These are phyloP conservation scores for Hippocampus kuda DNA, from an alignment of 2,797 vertebrate genomes.

Conservation along the genomic window DNA sequence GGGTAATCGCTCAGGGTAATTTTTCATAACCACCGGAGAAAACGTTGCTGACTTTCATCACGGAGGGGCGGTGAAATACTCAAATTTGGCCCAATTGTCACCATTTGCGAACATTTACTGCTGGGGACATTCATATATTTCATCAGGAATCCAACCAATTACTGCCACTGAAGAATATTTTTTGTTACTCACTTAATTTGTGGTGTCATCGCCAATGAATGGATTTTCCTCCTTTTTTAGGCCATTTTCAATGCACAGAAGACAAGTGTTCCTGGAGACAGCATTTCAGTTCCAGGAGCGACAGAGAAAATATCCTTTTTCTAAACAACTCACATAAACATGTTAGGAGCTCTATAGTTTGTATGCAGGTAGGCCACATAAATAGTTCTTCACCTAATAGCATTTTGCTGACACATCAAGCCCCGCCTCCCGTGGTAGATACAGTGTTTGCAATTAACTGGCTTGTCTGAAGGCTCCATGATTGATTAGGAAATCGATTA, in stretches of 20 bases:
- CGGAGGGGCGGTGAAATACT: too few relatives aligned
- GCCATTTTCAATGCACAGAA: constrained; percentile 73
- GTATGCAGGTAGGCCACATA: not conserved
- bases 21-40: not conserved
- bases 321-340: not conserved
- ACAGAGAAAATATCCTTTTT: constrained; percentile 80
- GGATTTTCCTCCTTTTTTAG: constrained; percentile 34
- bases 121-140: too few relatives aligned
- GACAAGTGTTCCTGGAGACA: constrained; percentile 71
- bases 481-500: not conserved
- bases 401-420: not conserved
- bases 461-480: constrained; percentile 20
- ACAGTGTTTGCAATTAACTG: not conserved
- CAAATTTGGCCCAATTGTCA: too few relatives aligned
- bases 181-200: not conserved
- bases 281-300: constrained; percentile 67
- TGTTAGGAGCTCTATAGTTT: not conserved
- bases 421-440: not conserved
- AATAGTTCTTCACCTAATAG: not conserved
- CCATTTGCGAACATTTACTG: too few relatives aligned
- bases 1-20: not conserved
- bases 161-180: too few relatives aligned
- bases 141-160: too few relatives aligned
- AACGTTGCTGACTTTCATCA: not conserved
- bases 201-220: not conserved